phyloP scores from a whole-genome alignment of 2,797 vertebrate species.

The Diceros bicornis region DNA sequence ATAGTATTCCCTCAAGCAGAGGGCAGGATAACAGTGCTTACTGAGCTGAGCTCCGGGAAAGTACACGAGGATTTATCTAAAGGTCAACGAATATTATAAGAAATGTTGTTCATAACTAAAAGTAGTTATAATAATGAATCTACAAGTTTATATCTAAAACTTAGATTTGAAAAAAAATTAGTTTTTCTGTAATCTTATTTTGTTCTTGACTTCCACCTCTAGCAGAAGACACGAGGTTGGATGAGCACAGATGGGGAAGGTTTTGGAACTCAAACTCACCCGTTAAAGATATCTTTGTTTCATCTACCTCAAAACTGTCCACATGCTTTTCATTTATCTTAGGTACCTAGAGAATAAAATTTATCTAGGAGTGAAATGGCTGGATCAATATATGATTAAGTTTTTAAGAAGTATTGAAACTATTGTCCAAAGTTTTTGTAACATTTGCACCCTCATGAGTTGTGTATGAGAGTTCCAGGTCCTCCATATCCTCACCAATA shows the following conservation, averaged over 20 bases:
- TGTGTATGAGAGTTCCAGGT: background rate
- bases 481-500: no score
- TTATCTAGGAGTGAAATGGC: background rate
- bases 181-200: background rate
- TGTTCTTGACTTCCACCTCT: background rate
- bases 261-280: background rate
- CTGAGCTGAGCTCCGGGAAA: background rate
- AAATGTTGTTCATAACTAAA: constrained; percentile 46
- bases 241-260: background rate
- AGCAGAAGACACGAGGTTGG: background rate
- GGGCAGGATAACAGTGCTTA: constrained; percentile 23
- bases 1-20: constrained; percentile 33
- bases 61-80: constrained; percentile 54
- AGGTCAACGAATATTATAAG: constrained; percentile 68
- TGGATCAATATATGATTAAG: background rate
- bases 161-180: background rate
- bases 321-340: background rate
- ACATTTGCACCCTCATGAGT: background rate
- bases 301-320: background rate
- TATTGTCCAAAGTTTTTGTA: background rate
- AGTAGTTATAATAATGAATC: background rate
- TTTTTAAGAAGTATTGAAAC: background rate
- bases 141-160: background rate
- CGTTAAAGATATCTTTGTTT: background rate
- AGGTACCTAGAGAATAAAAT: background rate